Conservation (phyloP, 2,113 vertebrate genomes). For the Nyctereutes procyonoides region DNA sequence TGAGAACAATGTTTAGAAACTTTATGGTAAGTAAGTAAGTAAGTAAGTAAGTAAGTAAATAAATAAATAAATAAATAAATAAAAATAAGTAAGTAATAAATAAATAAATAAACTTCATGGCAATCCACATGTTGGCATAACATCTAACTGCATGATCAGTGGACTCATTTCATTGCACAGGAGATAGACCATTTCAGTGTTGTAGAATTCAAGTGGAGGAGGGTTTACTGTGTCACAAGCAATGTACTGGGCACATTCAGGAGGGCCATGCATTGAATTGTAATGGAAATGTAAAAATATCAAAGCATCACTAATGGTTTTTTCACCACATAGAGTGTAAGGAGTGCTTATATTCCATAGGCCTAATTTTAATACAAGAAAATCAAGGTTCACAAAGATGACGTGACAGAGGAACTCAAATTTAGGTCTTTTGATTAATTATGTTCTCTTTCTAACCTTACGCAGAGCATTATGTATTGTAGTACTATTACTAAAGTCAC, state of each 20-base stretch:
- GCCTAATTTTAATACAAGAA: not conserved
- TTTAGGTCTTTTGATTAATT: not conserved
- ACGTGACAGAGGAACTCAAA: not conserved
- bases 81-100: too few species aligned
- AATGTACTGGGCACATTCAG: fast-evolving
- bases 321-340: not conserved
- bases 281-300: not conserved
- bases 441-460: not conserved
- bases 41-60: too few species aligned
- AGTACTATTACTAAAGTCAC: not conserved
- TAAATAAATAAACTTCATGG: not conserved
- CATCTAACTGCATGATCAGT: not conserved
- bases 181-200: not conserved
- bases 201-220: not conserved
- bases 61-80: too few species aligned
- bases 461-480: not conserved
- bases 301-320: not conserved
- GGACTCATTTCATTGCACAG: not conserved
- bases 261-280: not conserved
- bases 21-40: not conserved
- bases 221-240: not conserved
- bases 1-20: not conserved
- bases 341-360: not conserved
- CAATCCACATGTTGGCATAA: not conserved
- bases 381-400: not conserved